Percentiles rank a stretch among this genome's conserved stretches.
Evolutionary conservation across 2,888 invertebrate species (phyloP).

Genomic region (Tachystola acroxantha): DNA sequence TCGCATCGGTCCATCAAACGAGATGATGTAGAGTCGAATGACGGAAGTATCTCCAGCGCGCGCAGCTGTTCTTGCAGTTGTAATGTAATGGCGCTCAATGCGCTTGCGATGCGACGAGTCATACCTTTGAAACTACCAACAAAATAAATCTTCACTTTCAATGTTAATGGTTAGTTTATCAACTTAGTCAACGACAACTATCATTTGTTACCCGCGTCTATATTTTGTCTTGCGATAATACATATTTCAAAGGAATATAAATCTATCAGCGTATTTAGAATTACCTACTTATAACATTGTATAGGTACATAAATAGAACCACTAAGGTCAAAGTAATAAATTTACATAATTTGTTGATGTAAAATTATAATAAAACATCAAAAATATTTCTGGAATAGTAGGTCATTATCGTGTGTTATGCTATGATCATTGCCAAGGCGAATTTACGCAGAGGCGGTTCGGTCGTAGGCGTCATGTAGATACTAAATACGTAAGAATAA

Average conservation of each 20-base stretch:
- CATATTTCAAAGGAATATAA: too few species aligned
- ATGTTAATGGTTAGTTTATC: slow-evolving; percentile 31
- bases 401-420: slow-evolving; percentile 60
- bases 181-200: too few species aligned
- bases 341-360: slow-evolving; percentile 4
- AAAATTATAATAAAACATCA: slow-evolving; percentile 17
- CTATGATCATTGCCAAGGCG: slow-evolving; percentile 62
- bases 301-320: too few species aligned
- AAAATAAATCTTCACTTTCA: slow-evolving; percentile 40
- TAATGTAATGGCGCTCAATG: slow-evolving; percentile 34
- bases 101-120: slow-evolving; percentile 17
- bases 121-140: slow-evolving; percentile 31
- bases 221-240: too few species aligned
- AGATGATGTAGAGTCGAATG: slow-evolving; percentile 20
- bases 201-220: too few species aligned
- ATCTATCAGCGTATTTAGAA: too few species aligned
- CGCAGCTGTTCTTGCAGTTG: slow-evolving; percentile 33
- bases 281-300: too few species aligned
- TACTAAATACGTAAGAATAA: background rate
- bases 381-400: slow-evolving; percentile 45
- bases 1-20: slow-evolving; percentile 13
- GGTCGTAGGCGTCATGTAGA: slow-evolving; percentile 29
- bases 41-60: slow-evolving; percentile 2
- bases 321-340: too few species aligned
- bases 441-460: slow-evolving; percentile 25